Percentiles rank a stretch among this genome's conserved stretches.
Evolutionary conservation across 2,797 vertebrate species (phyloP).

Genomic region (Ambastaia sidthimunki): DNA sequence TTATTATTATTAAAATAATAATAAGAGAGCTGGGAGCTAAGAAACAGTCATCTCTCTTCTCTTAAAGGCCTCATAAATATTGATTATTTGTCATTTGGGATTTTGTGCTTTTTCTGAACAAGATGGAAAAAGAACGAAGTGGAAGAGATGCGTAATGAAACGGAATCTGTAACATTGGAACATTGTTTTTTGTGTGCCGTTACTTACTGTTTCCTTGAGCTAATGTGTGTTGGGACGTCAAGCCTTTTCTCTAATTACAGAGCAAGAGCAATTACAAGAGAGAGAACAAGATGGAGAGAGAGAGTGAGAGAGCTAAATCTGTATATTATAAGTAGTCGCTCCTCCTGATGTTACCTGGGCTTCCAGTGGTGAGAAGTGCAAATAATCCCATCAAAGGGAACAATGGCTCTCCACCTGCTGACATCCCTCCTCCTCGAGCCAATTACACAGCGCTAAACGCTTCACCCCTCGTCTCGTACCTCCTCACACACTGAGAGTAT

Average conservation of each 20-base stretch:
- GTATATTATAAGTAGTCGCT: constrained; percentile 73
- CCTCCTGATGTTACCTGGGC: constrained; percentile 79
- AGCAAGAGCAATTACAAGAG: constrained; percentile 80
- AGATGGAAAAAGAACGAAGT: constrained; percentile 17
- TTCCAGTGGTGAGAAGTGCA: constrained; percentile 76
- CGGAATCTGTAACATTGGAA: constrained; percentile 51
- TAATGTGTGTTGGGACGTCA: constrained; percentile 78
- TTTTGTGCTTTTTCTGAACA: background rate
- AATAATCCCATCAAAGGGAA: constrained; percentile 84
- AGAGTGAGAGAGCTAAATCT: constrained; percentile 63
- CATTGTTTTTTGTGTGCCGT: constrained; percentile 65
- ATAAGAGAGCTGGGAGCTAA: too few relatives aligned
- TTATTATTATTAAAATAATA: background rate
- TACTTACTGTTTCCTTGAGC: constrained; percentile 63
- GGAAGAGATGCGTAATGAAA: constrained; percentile 36
- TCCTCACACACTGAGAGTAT: background rate
- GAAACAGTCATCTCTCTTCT: background rate
- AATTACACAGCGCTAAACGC: constrained; percentile 77
- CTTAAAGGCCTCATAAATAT: background rate
- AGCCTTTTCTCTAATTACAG: constrained; percentile 82
- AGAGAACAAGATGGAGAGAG: constrained; percentile 45
- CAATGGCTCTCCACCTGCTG: constrained; percentile 81
- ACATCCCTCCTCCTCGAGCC: constrained; percentile 61
- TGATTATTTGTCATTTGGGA: background rate
- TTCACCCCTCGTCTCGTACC: constrained; percentile 28